Evolutionary conservation across 2,888 invertebrate species (phyloP).

Genomic region (Melinaea menophilus): DNA sequence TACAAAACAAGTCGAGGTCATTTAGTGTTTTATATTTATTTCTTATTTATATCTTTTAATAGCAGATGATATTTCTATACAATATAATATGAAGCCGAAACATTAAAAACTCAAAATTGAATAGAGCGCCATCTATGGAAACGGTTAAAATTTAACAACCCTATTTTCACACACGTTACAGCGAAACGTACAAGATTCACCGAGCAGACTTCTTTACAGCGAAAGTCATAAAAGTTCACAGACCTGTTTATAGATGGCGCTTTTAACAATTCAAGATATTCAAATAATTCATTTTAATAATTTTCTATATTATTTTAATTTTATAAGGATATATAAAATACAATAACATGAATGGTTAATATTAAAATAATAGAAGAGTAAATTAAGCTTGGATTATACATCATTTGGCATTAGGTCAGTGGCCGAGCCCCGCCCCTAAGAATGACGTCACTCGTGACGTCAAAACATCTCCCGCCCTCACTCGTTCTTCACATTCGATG

Average conservation of each 20-base stretch:
- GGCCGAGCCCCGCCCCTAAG: constrained; percentile 45
- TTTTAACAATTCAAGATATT: neutral
- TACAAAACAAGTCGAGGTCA: too few relatives aligned
- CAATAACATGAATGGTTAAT: neutral
- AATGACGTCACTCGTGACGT: constrained; percentile 73
- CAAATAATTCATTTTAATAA: neutral
- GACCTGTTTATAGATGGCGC: neutral
- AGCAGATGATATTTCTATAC: too few relatives aligned
- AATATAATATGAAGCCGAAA: too few relatives aligned
- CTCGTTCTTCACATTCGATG: constrained; percentile 39
- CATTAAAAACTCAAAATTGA: too few relatives aligned
- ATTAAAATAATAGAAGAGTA: neutral
- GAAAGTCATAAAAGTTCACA: neutral
- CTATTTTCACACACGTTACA: neutral
- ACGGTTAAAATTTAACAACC: neutral
- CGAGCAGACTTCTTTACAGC: neutral
- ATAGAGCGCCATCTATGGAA: neutral
- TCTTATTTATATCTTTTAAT: too few relatives aligned
- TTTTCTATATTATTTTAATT: neutral
- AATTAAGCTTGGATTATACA: constrained; percentile 13
- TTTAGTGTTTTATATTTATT: too few relatives aligned
- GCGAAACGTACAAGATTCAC: neutral
- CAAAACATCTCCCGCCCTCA: constrained; percentile 48
- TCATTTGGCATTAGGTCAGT: constrained; percentile 26
- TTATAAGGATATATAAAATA: neutral